A percentile compares a stretch with the other conserved stretches of the same genome.
Evolutionary conservation across 1,140 invertebrate species (phyloP).

Genomic region (Oryctes rhinoceros): DNA sequence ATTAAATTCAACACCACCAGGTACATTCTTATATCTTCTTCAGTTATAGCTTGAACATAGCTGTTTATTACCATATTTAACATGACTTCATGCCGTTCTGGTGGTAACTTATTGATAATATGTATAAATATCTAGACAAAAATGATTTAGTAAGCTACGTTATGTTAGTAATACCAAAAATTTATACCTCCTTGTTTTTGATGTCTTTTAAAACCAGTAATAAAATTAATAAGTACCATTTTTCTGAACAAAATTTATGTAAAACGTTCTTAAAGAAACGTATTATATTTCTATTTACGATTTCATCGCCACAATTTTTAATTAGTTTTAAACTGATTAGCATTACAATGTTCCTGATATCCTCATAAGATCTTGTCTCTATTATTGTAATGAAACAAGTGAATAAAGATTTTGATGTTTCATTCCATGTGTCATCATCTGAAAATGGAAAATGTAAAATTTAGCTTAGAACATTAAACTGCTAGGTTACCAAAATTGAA

Average conservation of each 20-base stretch:
- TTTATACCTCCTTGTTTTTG: background rate
- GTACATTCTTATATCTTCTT: background rate
- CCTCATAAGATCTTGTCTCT: background rate
- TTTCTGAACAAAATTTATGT: background rate
- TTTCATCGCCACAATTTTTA: background rate
- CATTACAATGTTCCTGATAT: background rate
- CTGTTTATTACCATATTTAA: background rate
- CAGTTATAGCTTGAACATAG: background rate
- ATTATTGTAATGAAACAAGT: background rate
- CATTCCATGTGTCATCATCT: background rate
- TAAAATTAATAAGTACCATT: background rate
- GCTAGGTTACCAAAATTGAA: background rate
- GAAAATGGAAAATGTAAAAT: background rate
- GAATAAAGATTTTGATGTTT: background rate
- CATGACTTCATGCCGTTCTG: background rate
- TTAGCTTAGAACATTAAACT: background rate
- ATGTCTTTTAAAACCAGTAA: background rate
- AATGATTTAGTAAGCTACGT: background rate
- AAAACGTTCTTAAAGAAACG: background rate
- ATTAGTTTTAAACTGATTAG: background rate
- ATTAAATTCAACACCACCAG: background rate
- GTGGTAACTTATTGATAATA: constrained; percentile 1
- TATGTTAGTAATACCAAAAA: background rate
- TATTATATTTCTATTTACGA: background rate
- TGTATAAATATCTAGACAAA: background rate